Conservation (phyloP, 1,140 invertebrate species). For the Piezodorus guildinii region DNA sequence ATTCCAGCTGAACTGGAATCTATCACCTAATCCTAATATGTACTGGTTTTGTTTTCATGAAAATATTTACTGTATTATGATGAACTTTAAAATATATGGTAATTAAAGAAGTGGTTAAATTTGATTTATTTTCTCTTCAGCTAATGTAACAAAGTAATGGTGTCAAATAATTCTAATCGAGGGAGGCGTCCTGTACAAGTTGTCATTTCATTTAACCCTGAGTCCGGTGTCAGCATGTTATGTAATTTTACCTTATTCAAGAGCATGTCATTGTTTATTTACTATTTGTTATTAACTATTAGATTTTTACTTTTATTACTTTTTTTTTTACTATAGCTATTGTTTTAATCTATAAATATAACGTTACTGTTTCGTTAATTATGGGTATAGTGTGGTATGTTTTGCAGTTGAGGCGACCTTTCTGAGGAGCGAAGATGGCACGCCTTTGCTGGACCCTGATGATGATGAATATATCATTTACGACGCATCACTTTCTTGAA, state of each 20-base stretch:
- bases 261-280: conserved; percentile 5
- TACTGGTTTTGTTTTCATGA: too few relatives aligned
- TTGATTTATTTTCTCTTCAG: conserved; percentile 3
- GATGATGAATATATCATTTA: conserved; percentile 21
- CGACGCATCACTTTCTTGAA: conserved; percentile 14
- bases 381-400: conserved; percentile 17
- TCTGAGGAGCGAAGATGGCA: conserved; percentile 16
- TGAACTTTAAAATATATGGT: too few relatives aligned
- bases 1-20: too few relatives aligned
- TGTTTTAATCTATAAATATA: not conserved
- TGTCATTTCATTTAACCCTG: too few relatives aligned
- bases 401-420: conserved; percentile 21
- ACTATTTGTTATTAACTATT: not conserved
- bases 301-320: not conserved
- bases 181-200: too few relatives aligned
- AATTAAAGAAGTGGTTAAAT: not conserved
- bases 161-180: too few relatives aligned
- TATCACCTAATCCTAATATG: too few relatives aligned
- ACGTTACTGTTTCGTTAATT: conserved; percentile 9
- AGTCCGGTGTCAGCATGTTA: too few relatives aligned
- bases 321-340: not conserved
- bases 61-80: too few relatives aligned
- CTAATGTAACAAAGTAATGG: not conserved
- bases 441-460: conserved; percentile 21
- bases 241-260: too few relatives aligned